Evolutionary conservation across 2,888 invertebrate genomes (phyloP).

Genomic region (Orchesellides sinensis): DNA sequence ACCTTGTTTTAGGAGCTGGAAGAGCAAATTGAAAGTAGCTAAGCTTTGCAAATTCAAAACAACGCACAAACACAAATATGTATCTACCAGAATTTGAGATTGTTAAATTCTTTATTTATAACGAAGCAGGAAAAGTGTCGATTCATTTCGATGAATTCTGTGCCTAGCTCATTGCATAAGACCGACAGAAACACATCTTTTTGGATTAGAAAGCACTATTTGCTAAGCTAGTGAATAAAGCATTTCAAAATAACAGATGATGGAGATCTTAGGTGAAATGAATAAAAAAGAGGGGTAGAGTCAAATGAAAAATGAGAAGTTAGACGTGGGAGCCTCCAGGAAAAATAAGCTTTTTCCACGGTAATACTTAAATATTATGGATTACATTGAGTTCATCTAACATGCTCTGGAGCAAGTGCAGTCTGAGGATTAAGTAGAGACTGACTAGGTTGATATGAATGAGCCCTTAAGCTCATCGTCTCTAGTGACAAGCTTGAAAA

Average conservation of each 20-base stretch:
- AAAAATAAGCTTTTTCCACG: neutral
- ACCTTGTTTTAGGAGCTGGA: no score
- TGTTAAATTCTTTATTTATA: no score
- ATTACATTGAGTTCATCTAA: neutral
- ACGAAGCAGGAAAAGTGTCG: no score
- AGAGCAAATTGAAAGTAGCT: no score
- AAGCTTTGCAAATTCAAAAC: no score
- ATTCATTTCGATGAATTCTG: no score
- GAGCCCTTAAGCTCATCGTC: neutral
- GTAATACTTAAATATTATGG: conserved; percentile 20
- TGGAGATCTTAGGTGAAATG: neutral
- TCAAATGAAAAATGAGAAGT: conserved; percentile 44
- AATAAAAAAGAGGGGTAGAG: neutral
- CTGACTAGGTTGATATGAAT: neutral
- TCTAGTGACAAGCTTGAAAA: conserved; percentile 50
- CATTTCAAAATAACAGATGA: neutral
- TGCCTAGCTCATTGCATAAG: no score
- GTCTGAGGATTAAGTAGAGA: conserved; percentile 2
- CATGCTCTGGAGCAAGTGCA: neutral
- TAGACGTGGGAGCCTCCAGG: conserved; percentile 12
- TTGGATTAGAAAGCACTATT: neutral
- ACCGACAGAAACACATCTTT: conserved; percentile 5
- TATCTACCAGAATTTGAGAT: no score
- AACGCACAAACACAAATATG: no score
- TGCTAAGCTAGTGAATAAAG: neutral